These are phyloP conservation scores for Holcopasites calliopsidis DNA, from an alignment of 1,140 invertebrate genomes.

Conservation along the genomic window DNA sequence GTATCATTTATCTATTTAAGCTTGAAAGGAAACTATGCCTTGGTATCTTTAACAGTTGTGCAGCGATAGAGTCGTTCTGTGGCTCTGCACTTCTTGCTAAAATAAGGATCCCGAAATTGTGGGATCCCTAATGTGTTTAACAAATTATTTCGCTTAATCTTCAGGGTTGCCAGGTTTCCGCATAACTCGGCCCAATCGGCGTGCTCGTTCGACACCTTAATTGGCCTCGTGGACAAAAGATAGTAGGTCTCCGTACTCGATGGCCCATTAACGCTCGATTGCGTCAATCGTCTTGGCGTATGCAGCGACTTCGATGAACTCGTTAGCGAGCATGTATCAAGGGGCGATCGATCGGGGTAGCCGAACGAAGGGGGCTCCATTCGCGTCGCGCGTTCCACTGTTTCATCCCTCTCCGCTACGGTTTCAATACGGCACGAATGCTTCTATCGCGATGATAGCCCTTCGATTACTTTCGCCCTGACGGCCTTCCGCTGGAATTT, in stretches of 20 bases:
- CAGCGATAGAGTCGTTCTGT: no score
- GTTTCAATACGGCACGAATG: not conserved
- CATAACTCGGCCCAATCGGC: no score
- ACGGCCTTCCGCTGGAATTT: not conserved
- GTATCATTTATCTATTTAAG: no score
- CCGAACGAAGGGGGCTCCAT: not conserved
- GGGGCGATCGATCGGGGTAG: not conserved
- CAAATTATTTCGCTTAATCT: no score
- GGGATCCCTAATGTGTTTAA: no score
- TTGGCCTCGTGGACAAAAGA: not conserved
- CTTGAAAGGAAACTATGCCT: no score
- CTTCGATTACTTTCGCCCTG: constrained; percentile 16
- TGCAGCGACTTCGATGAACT: not conserved
- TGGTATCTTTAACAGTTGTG: no score
- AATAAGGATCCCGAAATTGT: no score
- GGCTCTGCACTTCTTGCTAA: no score
- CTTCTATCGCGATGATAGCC: not conserved
- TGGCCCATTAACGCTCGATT: constrained; percentile 7
- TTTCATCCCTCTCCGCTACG: not conserved
- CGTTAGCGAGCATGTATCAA: constrained; percentile 19
- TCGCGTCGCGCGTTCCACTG: not conserved
- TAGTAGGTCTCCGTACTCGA: no score
- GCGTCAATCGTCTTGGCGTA: constrained; percentile 16
- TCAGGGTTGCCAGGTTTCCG: no score
- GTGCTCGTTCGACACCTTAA: no score